Percentiles rank a stretch among this genome's conserved stretches.
Evolutionary conservation across 2,888 invertebrate genomes (phyloP).

Genomic region (Priocnemis perturbator): DNA sequence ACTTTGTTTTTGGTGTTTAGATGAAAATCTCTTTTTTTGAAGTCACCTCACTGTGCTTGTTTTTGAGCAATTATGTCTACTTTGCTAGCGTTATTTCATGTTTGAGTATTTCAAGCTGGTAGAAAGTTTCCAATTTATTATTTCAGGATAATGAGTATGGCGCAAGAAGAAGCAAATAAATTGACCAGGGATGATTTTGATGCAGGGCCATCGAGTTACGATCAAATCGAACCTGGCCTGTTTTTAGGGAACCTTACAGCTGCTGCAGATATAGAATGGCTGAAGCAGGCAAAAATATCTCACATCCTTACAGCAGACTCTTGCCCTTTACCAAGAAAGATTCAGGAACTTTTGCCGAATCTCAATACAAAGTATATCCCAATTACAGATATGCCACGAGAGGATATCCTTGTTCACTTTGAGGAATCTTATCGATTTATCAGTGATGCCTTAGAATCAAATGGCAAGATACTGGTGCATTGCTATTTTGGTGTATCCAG

Average conservation of each 20-base stretch:
- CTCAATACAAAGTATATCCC: slow-evolving; percentile 86
- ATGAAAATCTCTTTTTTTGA: too few species aligned
- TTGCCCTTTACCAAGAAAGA: slow-evolving; percentile 87
- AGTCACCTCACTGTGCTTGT: too few species aligned
- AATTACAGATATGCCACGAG: slow-evolving; percentile 89
- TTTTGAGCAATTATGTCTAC: too few species aligned
- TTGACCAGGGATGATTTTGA: slow-evolving; percentile 76
- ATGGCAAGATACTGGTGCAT: slow-evolving; percentile 88
- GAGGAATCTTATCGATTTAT: slow-evolving; percentile 88
- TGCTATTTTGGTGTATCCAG: slow-evolving; percentile 95
- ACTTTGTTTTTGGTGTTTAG: too few species aligned
- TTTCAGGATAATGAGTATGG: slow-evolving; percentile 27
- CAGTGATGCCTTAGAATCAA: slow-evolving; percentile 79
- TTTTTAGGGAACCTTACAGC: slow-evolving; percentile 85
- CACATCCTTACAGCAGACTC: slow-evolving; percentile 90
- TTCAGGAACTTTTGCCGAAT: slow-evolving; percentile 80
- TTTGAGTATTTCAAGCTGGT: too few species aligned
- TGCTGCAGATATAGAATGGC: slow-evolving; percentile 83
- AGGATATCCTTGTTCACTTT: slow-evolving; percentile 88
- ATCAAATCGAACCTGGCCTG: slow-evolving; percentile 78
- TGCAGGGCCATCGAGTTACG: slow-evolving; percentile 79
- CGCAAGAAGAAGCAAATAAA: slow-evolving; percentile 37
- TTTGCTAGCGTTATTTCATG: too few species aligned
- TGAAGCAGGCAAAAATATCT: slow-evolving; percentile 82
- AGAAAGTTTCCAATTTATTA: too few species aligned